Evolutionary conservation across 2,113 vertebrate species (phyloP), one percentile per base, ranked within the genome.

Genomic region (Lagopus muta): DNA sequence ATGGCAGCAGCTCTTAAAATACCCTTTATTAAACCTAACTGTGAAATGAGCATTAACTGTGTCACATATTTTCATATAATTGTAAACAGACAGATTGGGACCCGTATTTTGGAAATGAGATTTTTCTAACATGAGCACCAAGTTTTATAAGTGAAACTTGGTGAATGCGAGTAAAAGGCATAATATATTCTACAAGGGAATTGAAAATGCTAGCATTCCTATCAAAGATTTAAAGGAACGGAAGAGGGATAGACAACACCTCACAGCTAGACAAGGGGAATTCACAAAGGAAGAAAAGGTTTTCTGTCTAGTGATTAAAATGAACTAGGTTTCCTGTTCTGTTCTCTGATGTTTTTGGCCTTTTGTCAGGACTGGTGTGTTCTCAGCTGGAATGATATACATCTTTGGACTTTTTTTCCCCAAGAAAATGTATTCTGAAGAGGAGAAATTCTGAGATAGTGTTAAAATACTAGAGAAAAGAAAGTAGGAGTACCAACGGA

Each of bases 381-480:
- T 83, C 40, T 62, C 27, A 80, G 24, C 18, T 86, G 55, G 40
- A 83, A 57, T 74, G 6, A 9, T n/a, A 16, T 67, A 83, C 18
- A 83, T 6, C 4, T 71, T 86, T 55, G 18, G 10, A 70, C 4
- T 2, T 11, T 24, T 22, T 24, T 60, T 40, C 32, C 76, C 61
- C 4, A 78, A 75, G 15, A 60, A 76, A 75, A 77, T 12, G 21
- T 0, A 0, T 69, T 88, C 17, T 15, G 7, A 0, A 0, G 10
- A 75, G 38, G 10, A 75, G 38, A 82, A 48, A 2, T 38, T 38
- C 38, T 38, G 38, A 11, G 57, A 11, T 6, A 30, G 22, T 55
- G 22, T 85, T 82, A 36, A 65, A 69, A 52, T 43, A 66, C 7
- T 34, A 50, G 11, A 76, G 6, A 55, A 6, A 38, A 77, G 34